Percentiles rank a stretch among this genome's conserved stretches.
These are phyloP conservation scores for Chrysoperla carnea DNA, from an alignment of 1,140 invertebrate species.

Conservation along the genomic window DNA sequence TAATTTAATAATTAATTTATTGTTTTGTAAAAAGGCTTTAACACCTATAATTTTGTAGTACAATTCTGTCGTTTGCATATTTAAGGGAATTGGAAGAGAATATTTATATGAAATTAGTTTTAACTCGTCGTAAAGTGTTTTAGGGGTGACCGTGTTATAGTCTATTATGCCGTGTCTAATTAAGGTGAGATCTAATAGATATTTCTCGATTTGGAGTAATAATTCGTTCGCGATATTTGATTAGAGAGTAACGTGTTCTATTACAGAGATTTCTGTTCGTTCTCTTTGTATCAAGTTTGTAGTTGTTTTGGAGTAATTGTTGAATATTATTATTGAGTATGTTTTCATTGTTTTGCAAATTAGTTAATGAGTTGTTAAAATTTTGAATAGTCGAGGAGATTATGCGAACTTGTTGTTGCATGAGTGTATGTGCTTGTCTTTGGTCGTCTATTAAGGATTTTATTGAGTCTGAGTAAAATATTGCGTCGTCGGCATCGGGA, in stretches of 20 bases:
- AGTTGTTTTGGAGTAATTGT: not conserved
- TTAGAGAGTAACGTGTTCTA: slow-evolving; percentile 2
- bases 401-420: slow-evolving; percentile 9
- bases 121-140: not conserved
- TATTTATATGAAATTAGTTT: not conserved
- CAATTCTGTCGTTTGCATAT: no score
- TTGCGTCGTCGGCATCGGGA: slow-evolving; percentile 9
- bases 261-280: not conserved
- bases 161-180: not conserved
- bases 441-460: slow-evolving; percentile 6
- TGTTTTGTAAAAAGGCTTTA: no score
- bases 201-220: not conserved
- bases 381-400: slow-evolving; percentile 8
- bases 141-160: not conserved
- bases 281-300: slow-evolving; percentile 4
- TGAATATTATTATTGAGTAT: slow-evolving; percentile 1
- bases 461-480: slow-evolving; percentile 8
- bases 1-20: no score
- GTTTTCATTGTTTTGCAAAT: not conserved
- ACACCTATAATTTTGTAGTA: no score
- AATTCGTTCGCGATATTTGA: slow-evolving; percentile 7
- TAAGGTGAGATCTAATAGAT: not conserved
- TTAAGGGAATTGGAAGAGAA: not conserved
- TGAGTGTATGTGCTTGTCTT: slow-evolving; percentile 8
- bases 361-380: slow-evolving; percentile 4